Percentiles rank a stretch among this genome's conserved stretches.
phyloP scores from a whole-genome alignment of 1,140 invertebrate species.

The Caenorhabditis latens region DNA sequence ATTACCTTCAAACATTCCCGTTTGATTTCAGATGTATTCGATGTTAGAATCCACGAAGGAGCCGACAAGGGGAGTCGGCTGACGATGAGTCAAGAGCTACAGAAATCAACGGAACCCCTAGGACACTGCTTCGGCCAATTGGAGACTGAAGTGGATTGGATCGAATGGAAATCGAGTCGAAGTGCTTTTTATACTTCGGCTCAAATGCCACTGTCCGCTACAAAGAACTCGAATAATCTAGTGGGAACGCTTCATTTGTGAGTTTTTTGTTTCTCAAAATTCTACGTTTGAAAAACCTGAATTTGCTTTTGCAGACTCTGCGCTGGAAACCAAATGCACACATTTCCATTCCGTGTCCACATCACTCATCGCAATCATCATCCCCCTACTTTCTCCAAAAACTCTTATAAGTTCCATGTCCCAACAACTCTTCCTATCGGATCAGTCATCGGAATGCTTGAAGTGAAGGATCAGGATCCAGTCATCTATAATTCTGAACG shows the following conservation, averaged over 20 bases:
- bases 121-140: slow-evolving; percentile 64
- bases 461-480: slow-evolving; percentile 66
- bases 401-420: slow-evolving; percentile 58
- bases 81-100: slow-evolving; percentile 62
- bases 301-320: slow-evolving; percentile 52
- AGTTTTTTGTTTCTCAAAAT: not conserved
- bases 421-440: slow-evolving; percentile 61
- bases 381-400: slow-evolving; percentile 58
- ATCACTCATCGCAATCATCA: slow-evolving; percentile 64
- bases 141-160: slow-evolving; percentile 64
- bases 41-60: slow-evolving; percentile 66
- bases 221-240: slow-evolving; percentile 42
- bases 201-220: slow-evolving; percentile 21
- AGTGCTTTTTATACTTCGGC: slow-evolving; percentile 58
- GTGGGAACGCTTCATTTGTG: slow-evolving; percentile 57
- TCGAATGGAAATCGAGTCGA: slow-evolving; percentile 57
- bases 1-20: not conserved
- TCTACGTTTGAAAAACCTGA: not conserved
- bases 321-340: slow-evolving; percentile 61
- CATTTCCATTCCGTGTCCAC: slow-evolving; percentile 62
- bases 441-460: slow-evolving; percentile 11
- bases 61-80: slow-evolving; percentile 62
- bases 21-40: slow-evolving; percentile 61
- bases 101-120: slow-evolving; percentile 59
- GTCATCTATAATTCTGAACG: slow-evolving; percentile 67